phyloP scores from a whole-genome alignment of 2,113 vertebrate species.

The Ammodramus savannarum region DNA sequence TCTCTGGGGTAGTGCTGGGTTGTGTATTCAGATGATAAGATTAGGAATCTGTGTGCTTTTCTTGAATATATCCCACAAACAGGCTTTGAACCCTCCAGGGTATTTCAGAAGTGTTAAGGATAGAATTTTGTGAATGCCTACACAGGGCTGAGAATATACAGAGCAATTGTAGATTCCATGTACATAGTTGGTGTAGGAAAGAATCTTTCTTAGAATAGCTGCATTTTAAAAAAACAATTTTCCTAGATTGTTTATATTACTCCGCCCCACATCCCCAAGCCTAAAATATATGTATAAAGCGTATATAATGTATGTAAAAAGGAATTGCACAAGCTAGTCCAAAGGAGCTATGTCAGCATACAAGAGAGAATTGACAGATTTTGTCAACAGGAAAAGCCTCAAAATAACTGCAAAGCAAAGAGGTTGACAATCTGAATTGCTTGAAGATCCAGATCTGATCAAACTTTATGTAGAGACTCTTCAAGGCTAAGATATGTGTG shows the following conservation, averaged over 20 bases:
- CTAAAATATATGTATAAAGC: not conserved
- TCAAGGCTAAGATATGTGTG: not conserved
- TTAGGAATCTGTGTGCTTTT: not conserved
- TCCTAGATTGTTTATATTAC: not conserved
- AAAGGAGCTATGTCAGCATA: not conserved
- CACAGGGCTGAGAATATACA: not conserved
- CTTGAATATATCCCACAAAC: not conserved
- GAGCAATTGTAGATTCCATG: not conserved
- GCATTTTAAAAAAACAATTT: not conserved
- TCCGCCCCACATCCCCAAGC: accelerated
- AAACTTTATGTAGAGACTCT: not conserved
- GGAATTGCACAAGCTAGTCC: not conserved
- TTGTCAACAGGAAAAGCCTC: not conserved
- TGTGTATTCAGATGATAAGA: not conserved
- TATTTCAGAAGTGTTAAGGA: not conserved
- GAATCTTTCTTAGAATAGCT: not conserved
- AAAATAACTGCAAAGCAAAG: not conserved
- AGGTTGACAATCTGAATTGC: accelerated
- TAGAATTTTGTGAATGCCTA: not conserved
- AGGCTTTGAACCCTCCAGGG: not conserved
- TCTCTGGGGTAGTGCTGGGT: not conserved
- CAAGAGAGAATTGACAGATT: not conserved
- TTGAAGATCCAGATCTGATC: not conserved
- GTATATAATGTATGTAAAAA: not conserved
- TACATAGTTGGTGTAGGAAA: not conserved